A percentile compares a stretch with the other conserved stretches of the same genome.
Conservation (phyloP, 1,140 invertebrate species). For the Lanistes nyassanus region DNA sequence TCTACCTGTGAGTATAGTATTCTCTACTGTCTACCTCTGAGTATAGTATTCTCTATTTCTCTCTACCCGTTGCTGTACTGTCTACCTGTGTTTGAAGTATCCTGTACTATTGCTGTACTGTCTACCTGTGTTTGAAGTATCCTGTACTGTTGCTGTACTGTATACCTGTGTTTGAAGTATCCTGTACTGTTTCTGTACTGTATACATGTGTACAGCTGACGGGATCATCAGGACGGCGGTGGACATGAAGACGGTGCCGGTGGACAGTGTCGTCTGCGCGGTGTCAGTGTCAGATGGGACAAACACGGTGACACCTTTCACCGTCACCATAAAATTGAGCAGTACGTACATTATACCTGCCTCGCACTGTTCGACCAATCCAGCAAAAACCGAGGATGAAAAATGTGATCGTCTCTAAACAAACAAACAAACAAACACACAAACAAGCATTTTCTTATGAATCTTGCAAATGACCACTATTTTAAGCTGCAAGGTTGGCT, state of each 20-base stretch:
- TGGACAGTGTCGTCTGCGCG: not conserved
- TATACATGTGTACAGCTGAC: constrained; percentile 9
- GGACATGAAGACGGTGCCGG: not conserved
- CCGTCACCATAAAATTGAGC: constrained; percentile 6
- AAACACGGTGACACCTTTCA: not conserved
- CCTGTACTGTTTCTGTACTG: not conserved
- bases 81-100: no score
- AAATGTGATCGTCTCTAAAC: not conserved
- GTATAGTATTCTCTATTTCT: no score
- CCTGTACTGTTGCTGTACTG: no score
- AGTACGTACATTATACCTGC: constrained; percentile 9
- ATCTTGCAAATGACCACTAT: no score
- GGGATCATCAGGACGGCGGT: constrained; percentile 18
- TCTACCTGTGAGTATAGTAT: not conserved
- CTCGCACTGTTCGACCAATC: not conserved
- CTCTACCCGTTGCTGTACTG: no score
- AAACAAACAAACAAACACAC: no score
- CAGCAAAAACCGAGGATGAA: not conserved
- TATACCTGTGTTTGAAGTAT: no score
- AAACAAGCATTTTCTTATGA: no score
- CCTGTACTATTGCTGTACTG: no score
- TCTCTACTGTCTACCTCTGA: no score
- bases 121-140: no score
- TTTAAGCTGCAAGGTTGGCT: no score
- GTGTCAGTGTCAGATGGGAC: constrained; percentile 18